Conservation (phyloP, 2,888 invertebrate species). For the Hemistola chrysoprasaria region DNA sequence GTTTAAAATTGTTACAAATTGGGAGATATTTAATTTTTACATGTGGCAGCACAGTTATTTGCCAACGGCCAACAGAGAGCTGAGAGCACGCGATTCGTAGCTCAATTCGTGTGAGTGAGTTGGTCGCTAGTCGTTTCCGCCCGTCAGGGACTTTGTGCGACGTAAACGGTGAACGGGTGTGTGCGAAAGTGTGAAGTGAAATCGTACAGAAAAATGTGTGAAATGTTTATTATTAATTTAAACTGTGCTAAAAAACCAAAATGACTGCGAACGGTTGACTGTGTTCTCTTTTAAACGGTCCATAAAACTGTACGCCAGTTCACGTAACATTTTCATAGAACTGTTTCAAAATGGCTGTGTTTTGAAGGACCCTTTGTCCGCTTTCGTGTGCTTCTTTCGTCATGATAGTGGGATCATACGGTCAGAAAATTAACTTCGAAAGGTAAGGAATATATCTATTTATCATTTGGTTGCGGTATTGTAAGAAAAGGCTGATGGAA, state of each 20-base stretch:
- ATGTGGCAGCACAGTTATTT: constrained; percentile 45
- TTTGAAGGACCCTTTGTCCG: constrained; percentile 86
- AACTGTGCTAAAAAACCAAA: constrained; percentile 72
- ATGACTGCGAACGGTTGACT: constrained; percentile 79
- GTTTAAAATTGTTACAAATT: neutral
- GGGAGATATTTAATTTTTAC: constrained; percentile 29
- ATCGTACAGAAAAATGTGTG: constrained; percentile 77
- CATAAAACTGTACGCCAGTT: constrained; percentile 57
- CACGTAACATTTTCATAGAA: constrained; percentile 77
- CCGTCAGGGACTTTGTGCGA: constrained; percentile 68
- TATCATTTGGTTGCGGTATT: constrained; percentile 42
- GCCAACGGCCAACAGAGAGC: too few relatives aligned
- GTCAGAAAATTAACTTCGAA: constrained; percentile 83
- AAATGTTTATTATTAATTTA: constrained; percentile 80
- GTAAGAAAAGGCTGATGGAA: constrained; percentile 58
- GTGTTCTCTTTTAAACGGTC: constrained; percentile 46
- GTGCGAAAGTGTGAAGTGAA: constrained; percentile 82
- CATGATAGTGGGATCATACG: constrained; percentile 86
- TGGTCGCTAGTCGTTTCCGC: constrained; percentile 58
- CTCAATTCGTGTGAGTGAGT: constrained; percentile 69
- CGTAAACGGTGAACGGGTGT: constrained; percentile 79
- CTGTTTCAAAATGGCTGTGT: constrained; percentile 88
- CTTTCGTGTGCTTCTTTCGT: constrained; percentile 84
- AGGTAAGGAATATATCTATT: constrained; percentile 77
- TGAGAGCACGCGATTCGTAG: constrained; percentile 35